These are phyloP conservation scores for Metellina segmentata DNA, from an alignment of 2,888 invertebrate species.

Conservation along the genomic window DNA sequence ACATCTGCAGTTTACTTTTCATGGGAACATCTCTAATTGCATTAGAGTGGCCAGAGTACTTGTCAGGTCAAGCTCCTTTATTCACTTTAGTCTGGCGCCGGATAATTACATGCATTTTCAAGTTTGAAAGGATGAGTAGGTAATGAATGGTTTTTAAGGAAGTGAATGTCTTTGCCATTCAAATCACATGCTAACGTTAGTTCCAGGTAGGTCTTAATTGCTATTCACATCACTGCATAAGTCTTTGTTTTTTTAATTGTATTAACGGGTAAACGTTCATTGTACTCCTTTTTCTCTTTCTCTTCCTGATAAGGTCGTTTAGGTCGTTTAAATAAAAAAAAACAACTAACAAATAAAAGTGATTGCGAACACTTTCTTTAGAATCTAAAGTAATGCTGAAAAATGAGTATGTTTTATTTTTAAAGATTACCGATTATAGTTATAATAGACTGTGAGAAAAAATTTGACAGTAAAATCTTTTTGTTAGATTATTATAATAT, in stretches of 20 bases:
- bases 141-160: constrained; percentile 1
- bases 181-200: not conserved
- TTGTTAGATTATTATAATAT: too few relatives aligned
- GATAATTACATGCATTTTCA: constrained; percentile 7
- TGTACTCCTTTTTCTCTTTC: not conserved
- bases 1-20: too few relatives aligned
- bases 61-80: not conserved
- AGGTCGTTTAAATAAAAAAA: not conserved
- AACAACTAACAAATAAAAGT: not conserved
- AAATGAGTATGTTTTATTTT: too few relatives aligned
- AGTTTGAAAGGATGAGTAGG: not conserved
- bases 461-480: too few relatives aligned
- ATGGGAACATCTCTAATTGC: too few relatives aligned
- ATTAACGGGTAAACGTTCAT: not conserved
- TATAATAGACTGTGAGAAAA: too few relatives aligned
- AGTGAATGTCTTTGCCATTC: constrained; percentile 25
- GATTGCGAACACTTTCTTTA: too few relatives aligned
- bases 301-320: not conserved
- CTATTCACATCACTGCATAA: not conserved
- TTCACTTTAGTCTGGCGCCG: constrained; percentile 6
- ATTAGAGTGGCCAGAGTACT: too few relatives aligned
- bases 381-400: too few relatives aligned
- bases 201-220: constrained; percentile 25
- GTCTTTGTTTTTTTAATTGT: not conserved
- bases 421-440: too few relatives aligned